Conservation (phyloP, 1,140 invertebrate genomes). For the Aphis craccivora region DNA sequence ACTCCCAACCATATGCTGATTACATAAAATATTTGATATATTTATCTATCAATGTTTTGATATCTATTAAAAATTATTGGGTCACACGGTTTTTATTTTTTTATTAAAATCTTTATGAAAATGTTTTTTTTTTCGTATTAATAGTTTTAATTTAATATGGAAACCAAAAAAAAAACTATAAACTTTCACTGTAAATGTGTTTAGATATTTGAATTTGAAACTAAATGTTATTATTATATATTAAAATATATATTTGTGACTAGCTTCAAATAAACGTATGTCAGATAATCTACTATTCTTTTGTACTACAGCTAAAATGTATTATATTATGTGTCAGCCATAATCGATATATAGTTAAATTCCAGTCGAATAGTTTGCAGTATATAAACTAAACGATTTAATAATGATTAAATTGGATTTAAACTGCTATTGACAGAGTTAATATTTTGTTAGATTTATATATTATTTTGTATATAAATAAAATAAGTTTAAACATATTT, state of each 20-base stretch:
- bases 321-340: background rate
- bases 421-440: background rate
- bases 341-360: background rate
- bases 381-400: conserved; percentile 16
- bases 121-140: background rate
- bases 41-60: background rate
- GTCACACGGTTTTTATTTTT: background rate
- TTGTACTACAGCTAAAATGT: background rate
- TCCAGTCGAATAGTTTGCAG: background rate
- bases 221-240: background rate
- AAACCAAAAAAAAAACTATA: background rate
- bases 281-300: background rate
- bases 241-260: background rate
- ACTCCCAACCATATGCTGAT: background rate
- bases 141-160: background rate
- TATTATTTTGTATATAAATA: background rate
- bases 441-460: background rate
- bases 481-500: background rate
- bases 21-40: background rate
- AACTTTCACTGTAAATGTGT: background rate
- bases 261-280: background rate
- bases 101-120: too few relatives aligned
- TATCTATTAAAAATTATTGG: background rate
- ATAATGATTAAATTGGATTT: background rate
- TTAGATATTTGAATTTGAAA: background rate